These are phyloP conservation scores for Natrix natrix DNA, from an alignment of 2,797 vertebrate genomes.

Conservation along the genomic window DNA sequence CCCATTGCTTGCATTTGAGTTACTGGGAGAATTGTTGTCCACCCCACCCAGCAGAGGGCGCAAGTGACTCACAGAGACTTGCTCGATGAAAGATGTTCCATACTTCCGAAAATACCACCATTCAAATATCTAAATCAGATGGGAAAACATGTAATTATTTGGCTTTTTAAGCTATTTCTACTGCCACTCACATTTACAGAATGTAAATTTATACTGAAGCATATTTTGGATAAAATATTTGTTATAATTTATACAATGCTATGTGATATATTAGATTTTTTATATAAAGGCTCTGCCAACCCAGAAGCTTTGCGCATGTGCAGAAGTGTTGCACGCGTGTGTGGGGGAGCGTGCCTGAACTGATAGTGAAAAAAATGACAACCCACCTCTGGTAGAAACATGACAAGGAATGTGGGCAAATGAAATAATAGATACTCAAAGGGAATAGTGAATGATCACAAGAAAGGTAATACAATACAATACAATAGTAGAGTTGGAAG, in stretches of 20 bases:
- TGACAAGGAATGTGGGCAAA: neutral
- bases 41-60: slow-evolving; percentile 98
- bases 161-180: neutral
- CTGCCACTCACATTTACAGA: neutral
- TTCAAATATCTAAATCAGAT: slow-evolving; percentile 89
- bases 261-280: no score
- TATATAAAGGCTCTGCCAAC: neutral
- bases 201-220: neutral
- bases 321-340: no score
- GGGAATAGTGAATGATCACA: neutral
- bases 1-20: slow-evolving; percentile 85
- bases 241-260: neutral
- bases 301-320: no score
- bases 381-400: no score
- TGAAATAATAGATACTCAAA: neutral
- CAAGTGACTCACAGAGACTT: slow-evolving; percentile 97
- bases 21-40: slow-evolving; percentile 89
- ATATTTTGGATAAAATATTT: neutral
- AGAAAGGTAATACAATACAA: no score
- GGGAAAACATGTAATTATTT: neutral
- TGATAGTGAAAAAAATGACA: no score
- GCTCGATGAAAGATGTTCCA: slow-evolving; percentile 97
- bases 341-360: no score
- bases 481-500: no score
- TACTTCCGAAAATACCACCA: slow-evolving; percentile 99